These are phyloP conservation scores for Diorhabda sublineata DNA, from an alignment of 1,140 invertebrate genomes.

Conservation along the genomic window DNA sequence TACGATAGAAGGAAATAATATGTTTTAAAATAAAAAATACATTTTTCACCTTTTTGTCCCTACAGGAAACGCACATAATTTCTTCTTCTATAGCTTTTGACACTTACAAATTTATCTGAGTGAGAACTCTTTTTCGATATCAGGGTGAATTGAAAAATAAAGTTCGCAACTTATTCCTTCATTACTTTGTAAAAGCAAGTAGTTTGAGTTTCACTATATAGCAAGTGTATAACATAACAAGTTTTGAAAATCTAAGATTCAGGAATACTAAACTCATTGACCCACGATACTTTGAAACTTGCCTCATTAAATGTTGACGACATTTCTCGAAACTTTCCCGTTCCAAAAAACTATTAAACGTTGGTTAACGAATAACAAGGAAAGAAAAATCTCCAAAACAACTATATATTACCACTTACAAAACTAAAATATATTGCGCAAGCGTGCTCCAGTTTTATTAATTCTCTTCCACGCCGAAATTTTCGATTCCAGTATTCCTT, in stretches of 20 bases:
- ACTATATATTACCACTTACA: constrained; percentile 11
- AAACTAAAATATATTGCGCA: constrained; percentile 11
- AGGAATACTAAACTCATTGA: background rate
- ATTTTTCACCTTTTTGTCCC: too few species aligned
- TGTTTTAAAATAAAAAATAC: too few species aligned
- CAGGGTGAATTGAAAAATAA: too few species aligned
- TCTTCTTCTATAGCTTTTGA: too few species aligned
- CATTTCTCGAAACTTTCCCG: constrained; percentile 1
- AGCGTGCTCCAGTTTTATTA: constrained; percentile 8
- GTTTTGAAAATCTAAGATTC: background rate
- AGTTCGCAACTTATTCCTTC: too few species aligned
- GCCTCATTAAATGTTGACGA: background rate
- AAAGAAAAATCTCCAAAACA: constrained; percentile 7
- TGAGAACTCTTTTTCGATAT: too few species aligned
- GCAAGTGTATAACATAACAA: background rate
- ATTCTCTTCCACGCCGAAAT: constrained; percentile 9
- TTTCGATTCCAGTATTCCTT: constrained; percentile 4
- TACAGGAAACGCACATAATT: too few species aligned
- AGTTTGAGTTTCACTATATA: too few species aligned
- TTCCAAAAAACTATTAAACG: constrained; percentile 9
- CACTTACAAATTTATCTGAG: too few species aligned
- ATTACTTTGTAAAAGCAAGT: too few species aligned
- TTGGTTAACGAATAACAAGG: constrained; percentile 5
- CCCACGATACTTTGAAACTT: background rate
- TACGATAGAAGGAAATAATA: too few species aligned